These are phyloP conservation scores for Catharus ustulatus DNA, from an alignment of 2,797 vertebrate genomes.

Conservation along the genomic window DNA sequence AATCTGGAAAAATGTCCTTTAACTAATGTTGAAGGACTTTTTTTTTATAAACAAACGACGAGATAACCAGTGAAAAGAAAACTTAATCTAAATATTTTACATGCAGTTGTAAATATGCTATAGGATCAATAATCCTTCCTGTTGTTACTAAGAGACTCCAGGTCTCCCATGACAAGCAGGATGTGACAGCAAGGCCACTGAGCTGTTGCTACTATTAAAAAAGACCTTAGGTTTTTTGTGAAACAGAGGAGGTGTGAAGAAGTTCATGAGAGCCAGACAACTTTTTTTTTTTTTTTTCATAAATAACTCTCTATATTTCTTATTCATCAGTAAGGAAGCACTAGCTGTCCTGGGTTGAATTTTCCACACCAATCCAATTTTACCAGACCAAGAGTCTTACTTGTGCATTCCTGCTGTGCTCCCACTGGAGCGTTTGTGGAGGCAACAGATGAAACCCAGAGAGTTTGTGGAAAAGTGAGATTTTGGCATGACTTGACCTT, in stretches of 20 bases:
- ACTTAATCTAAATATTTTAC: neutral
- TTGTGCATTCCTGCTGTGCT: neutral
- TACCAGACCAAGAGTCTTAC: neutral
- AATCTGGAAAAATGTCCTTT: neutral
- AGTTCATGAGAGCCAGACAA: neutral
- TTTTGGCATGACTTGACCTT: constrained; percentile 9
- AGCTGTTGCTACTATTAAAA: neutral
- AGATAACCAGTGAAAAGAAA: neutral
- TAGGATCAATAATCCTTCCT: neutral
- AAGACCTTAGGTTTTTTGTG: neutral
- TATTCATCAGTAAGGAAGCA: neutral
- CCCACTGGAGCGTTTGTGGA: neutral
- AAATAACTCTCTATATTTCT: neutral
- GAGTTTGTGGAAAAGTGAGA: neutral
- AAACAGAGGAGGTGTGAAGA: neutral
- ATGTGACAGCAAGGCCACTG: neutral
- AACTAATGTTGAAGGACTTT: neutral
- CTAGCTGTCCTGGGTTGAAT: neutral
- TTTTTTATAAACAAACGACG: rapidly evolving
- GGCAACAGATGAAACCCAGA: neutral
- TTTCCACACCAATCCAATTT: neutral
- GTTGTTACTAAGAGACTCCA: neutral
- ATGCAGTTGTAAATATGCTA: neutral
- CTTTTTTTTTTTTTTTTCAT: neutral
- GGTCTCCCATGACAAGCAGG: neutral